A percentile compares a stretch with the other conserved stretches of the same genome.
These are phyloP conservation scores for Synergus japonicus DNA, from an alignment of 2,888 invertebrate genomes.

Conservation along the genomic window DNA sequence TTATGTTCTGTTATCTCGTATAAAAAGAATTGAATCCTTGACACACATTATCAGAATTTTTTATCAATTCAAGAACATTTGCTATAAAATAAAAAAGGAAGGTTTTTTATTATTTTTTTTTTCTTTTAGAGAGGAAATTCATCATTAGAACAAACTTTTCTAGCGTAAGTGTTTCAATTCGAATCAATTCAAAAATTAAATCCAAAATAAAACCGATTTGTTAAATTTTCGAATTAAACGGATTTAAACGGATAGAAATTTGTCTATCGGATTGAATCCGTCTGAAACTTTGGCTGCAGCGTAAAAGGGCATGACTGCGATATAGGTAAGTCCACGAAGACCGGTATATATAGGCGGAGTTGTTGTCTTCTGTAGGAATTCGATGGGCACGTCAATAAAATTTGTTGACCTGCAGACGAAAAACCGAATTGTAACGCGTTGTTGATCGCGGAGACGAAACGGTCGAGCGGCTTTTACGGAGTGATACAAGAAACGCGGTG, in stretches of 20 bases:
- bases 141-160: too few species aligned
- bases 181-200: too few species aligned
- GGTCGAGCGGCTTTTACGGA: constrained; percentile 43
- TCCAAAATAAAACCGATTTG: too few species aligned
- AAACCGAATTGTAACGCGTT: constrained; percentile 68
- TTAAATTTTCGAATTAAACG: too few species aligned
- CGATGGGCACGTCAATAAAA: constrained; percentile 67
- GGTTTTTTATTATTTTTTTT: too few species aligned
- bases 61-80: not conserved
- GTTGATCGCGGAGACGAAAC: constrained; percentile 55
- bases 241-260: too few species aligned
- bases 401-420: constrained; percentile 67
- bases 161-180: too few species aligned
- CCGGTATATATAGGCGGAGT: constrained; percentile 14
- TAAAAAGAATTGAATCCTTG: not conserved
- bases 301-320: not conserved
- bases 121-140: too few species aligned
- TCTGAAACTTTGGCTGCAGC: not conserved
- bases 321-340: constrained; percentile 2
- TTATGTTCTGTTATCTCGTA: not conserved
- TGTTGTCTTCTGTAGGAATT: constrained; percentile 44
- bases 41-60: not conserved
- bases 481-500: constrained; percentile 64
- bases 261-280: too few species aligned
- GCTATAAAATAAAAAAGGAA: too few species aligned